These are phyloP conservation scores for Hydractinia symbiolongicarpus DNA, from an alignment of 30 jellyfish, hydroid and myxozoan genomes.

Conservation along the genomic window DNA sequence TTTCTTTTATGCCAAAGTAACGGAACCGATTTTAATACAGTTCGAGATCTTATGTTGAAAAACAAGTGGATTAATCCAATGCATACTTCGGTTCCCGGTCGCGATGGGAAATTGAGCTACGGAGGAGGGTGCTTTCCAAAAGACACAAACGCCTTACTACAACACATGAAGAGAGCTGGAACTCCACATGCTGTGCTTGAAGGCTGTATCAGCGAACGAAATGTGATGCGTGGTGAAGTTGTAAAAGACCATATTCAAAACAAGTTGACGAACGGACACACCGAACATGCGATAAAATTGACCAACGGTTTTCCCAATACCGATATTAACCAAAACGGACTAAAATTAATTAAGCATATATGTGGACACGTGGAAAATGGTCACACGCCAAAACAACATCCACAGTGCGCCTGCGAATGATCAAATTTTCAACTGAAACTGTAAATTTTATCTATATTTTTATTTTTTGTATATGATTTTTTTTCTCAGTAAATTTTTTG, in stretches of 20 bases:
- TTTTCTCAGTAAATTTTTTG: too few species aligned
- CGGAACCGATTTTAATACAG: background rate
- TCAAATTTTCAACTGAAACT: too few species aligned
- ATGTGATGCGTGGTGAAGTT: background rate
- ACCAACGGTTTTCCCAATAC: background rate
- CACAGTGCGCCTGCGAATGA: too few species aligned
- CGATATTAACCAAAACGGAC: background rate
- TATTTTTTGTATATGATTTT: too few species aligned
- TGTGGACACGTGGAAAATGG: slow-evolving; percentile 16
- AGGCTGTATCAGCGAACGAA: slow-evolving; percentile 12
- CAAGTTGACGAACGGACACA: background rate
- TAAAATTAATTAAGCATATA: background rate
- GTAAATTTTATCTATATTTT: too few species aligned
- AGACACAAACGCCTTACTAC: slow-evolving; percentile 18
- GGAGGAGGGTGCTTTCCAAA: slow-evolving; percentile 30
- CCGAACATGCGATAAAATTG: background rate
- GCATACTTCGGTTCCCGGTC: slow-evolving; percentile 29
- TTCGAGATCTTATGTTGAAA: slow-evolving; percentile 13
- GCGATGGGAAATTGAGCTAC: slow-evolving; percentile 24
- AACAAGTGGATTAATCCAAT: slow-evolving; percentile 21
- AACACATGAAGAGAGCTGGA: background rate
- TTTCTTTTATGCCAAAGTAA: background rate
- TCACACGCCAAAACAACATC: background rate
- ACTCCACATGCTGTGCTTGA: slow-evolving; percentile 19
- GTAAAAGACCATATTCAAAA: background rate